Percentiles rank a stretch among this genome's conserved stretches.
phyloP scores from a whole-genome alignment of 2,888 invertebrate species.

The Baccha elongata region DNA sequence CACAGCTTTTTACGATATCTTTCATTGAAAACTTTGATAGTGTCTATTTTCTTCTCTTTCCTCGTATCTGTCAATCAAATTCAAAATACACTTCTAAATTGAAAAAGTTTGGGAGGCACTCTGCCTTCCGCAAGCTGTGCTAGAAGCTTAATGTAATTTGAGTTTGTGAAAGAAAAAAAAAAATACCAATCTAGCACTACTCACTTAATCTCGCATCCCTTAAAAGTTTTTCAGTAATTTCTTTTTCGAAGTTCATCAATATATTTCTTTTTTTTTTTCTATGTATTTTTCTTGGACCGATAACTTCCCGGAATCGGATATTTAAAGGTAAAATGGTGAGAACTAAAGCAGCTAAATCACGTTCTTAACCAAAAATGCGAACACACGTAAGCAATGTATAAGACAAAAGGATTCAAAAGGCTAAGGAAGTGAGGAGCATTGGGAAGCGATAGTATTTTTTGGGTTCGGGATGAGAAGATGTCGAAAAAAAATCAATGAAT shows the following conservation, averaged over 20 bases:
- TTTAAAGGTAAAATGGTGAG: slow-evolving; percentile 23
- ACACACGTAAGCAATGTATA: slow-evolving; percentile 33
- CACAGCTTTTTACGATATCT: too few relatives aligned
- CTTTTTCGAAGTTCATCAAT: slow-evolving; percentile 25
- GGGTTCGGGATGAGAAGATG: neutral
- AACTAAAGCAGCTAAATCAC: slow-evolving; percentile 49
- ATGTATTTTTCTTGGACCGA: neutral
- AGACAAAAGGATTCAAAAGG: slow-evolving; percentile 29
- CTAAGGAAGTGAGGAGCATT: neutral
- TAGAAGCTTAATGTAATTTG: slow-evolving; percentile 30
- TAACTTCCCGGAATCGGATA: slow-evolving; percentile 23
- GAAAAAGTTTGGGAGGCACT: slow-evolving; percentile 29
- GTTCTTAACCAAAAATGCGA: slow-evolving; percentile 46
- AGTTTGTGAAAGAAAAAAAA: neutral
- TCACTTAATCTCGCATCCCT: slow-evolving; percentile 28
- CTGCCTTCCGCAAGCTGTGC: slow-evolving; percentile 8
- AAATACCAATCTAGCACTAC: slow-evolving; percentile 10
- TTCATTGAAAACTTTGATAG: too few relatives aligned
- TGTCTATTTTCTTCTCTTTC: neutral
- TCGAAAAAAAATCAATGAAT: slow-evolving; percentile 16
- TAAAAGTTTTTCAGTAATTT: slow-evolving; percentile 28
- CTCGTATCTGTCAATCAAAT: slow-evolving; percentile 14
- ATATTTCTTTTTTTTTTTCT: slow-evolving; percentile 1
- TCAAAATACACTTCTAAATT: slow-evolving; percentile 23
- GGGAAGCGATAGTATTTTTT: neutral